Base-by-base conservation (phyloP, 2,888 invertebrate species). In the Tetragonula carbonaria region DNA sequence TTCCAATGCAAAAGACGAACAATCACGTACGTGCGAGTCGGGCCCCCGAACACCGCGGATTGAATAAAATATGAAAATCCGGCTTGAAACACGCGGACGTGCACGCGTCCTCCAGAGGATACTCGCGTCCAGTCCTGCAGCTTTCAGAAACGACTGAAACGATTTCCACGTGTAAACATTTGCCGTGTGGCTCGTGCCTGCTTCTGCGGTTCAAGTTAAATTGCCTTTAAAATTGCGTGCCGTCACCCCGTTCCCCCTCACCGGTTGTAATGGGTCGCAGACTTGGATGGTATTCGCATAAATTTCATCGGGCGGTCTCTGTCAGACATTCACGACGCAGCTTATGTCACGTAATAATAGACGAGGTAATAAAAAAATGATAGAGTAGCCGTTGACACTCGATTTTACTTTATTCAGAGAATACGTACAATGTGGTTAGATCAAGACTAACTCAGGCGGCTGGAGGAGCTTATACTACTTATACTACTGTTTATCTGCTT, bases 191-290 rank as follows among this genome's bases (percentile, higher is more conserved):
- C 85, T 85, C 78, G 80, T 80, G 84, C 82, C 82, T 79, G 89
- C 83, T 78, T 78, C 76, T 82, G 89, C 80, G 86, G 86, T 86
- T 87, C 86, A 91, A 91, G 89, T 88, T 90, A 90, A 90, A 90
- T 90, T 90, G 89, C 88, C 86, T 90, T 90, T 86, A 88, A 90
- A 90, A 90, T 88, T 89, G 88, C 90, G 85, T 82, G 75, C 82
- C 87, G 75, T 83, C 66, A 68, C 75, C 57, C 38, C 74, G 65
- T 28, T 28, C 28, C 82, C 88, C 78, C 84, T 68, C 74, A 75
- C 53, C 8, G 72, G 70, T 78, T 85, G 85, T 86, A 86, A 86
- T 72, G 80, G 78, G 80, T 59, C 79, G 63, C 72, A 16, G 66
- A 78, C 76, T 77, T 77, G 77, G 70, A 86, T 84, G 81, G 82